These are phyloP conservation scores for Athalia cordata DNA, from an alignment of 2,888 invertebrate species.

Conservation along the genomic window DNA sequence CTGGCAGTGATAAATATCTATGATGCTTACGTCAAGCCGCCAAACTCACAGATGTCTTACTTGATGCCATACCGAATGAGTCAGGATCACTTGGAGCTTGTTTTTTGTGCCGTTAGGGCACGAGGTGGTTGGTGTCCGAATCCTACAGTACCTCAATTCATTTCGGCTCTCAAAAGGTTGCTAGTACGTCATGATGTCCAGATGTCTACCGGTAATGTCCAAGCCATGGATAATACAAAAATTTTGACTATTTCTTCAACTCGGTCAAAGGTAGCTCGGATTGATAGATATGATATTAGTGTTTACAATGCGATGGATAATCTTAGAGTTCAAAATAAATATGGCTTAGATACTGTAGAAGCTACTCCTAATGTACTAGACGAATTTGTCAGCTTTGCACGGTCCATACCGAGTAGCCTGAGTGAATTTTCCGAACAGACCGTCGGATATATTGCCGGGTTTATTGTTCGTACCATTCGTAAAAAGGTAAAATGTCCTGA, in stretches of 20 bases:
- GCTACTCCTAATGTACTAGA: slow-evolving; percentile 1
- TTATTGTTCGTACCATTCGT: slow-evolving; percentile 8
- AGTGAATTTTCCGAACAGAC: slow-evolving; percentile 32
- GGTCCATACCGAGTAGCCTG: slow-evolving; percentile 9
- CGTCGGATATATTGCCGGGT: slow-evolving; percentile 24
- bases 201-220: slow-evolving; percentile 35
- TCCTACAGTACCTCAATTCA: slow-evolving; percentile 40
- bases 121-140: slow-evolving; percentile 46
- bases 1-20: slow-evolving; percentile 36
- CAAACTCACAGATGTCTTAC: slow-evolving; percentile 41
- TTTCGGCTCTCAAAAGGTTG: slow-evolving; percentile 37
- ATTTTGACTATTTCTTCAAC: slow-evolving; percentile 15
- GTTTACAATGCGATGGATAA: slow-evolving; percentile 35
- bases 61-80: slow-evolving; percentile 25
- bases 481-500: slow-evolving; percentile 6
- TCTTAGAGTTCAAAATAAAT: slow-evolving; percentile 28
- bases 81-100: slow-evolving; percentile 44
- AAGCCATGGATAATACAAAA: slow-evolving; percentile 26
- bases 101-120: slow-evolving; percentile 48
- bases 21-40: slow-evolving; percentile 43
- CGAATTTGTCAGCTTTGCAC: slow-evolving; percentile 15
- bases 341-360: neutral
- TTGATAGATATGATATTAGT: slow-evolving; percentile 19
- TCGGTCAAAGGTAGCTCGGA: neutral
- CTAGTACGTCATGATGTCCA: slow-evolving; percentile 36